phyloP scores from a whole-genome alignment of 2,888 invertebrate genomes.

The Alentia gelatinosa region DNA sequence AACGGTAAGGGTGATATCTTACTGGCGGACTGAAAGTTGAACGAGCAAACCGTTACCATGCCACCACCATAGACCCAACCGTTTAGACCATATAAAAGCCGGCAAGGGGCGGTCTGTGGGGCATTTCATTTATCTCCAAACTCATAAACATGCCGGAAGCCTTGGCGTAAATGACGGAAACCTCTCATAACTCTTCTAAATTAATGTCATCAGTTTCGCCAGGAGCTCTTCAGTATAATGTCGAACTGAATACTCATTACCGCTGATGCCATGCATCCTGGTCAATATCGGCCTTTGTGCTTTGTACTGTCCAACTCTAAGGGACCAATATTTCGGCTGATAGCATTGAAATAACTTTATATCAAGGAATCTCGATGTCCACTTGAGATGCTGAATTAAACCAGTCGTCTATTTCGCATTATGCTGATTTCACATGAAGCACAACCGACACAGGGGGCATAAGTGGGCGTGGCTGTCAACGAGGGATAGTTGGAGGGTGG shows the following conservation, averaged over 20 bases:
- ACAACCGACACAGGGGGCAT: background rate
- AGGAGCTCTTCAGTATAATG: background rate
- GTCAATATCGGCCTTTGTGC: background rate
- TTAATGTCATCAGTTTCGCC: background rate
- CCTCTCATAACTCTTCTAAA: background rate
- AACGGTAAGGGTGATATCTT: no score
- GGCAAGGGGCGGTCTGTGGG: no score
- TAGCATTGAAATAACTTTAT: background rate
- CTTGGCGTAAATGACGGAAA: background rate
- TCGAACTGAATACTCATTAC: background rate
- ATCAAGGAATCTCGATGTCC: background rate
- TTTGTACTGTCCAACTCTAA: background rate
- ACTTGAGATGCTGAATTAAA: background rate
- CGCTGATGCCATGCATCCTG: background rate
- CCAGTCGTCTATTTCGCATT: background rate
- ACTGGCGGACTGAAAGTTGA: no score
- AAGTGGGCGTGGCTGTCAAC: slow-evolving; percentile 8
- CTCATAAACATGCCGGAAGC: background rate
- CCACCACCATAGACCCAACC: no score
- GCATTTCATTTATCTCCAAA: background rate
- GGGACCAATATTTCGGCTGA: no score
- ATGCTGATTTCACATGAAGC: background rate
- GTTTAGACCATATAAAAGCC: no score
- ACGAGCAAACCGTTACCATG: no score
- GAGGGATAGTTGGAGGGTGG: no score